Evolutionary conservation across 2,888 invertebrate genomes (phyloP).

Genomic region (Leptinotarsa juncta): DNA sequence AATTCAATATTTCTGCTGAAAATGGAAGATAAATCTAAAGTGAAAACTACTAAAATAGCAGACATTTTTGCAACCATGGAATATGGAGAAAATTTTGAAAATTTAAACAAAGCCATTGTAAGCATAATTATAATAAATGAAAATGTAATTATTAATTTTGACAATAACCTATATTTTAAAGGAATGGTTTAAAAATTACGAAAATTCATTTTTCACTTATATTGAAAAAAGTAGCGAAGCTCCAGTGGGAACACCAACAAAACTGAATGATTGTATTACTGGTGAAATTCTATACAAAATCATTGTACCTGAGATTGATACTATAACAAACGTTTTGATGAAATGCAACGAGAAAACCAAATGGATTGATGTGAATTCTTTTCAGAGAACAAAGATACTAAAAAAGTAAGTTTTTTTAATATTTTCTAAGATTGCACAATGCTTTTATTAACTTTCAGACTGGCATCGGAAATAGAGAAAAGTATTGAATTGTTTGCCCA

Average conservation of each 20-base stretch:
- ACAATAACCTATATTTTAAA: slow-evolving; percentile 39
- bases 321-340: slow-evolving; percentile 52
- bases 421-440: slow-evolving; percentile 19
- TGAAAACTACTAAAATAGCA: slow-evolving; percentile 36
- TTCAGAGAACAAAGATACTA: slow-evolving; percentile 54
- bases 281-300: slow-evolving; percentile 43
- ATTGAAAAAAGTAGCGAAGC: slow-evolving; percentile 40
- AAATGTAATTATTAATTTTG: slow-evolving; percentile 18
- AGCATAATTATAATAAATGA: slow-evolving; percentile 31
- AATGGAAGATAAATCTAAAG: slow-evolving; percentile 29
- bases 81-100: slow-evolving; percentile 56
- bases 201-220: slow-evolving; percentile 46
- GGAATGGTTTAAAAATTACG: slow-evolving; percentile 56
- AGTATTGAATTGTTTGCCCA: slow-evolving; percentile 66
- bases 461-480: slow-evolving; percentile 67
- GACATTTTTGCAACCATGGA: slow-evolving; percentile 58
- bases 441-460: slow-evolving; percentile 57
- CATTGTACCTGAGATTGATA: slow-evolving; percentile 44
- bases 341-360: slow-evolving; percentile 41
- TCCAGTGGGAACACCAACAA: slow-evolving; percentile 35
- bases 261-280: slow-evolving; percentile 39
- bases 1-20: not conserved
- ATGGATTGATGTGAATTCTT: slow-evolving; percentile 43
- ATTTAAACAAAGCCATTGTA: slow-evolving; percentile 53
- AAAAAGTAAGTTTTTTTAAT: slow-evolving; percentile 51